Percentiles rank a stretch among this genome's conserved stretches.
These are phyloP conservation scores for Loxodonta africana DNA, from an alignment of 2,113 vertebrate species.

Conservation along the genomic window DNA sequence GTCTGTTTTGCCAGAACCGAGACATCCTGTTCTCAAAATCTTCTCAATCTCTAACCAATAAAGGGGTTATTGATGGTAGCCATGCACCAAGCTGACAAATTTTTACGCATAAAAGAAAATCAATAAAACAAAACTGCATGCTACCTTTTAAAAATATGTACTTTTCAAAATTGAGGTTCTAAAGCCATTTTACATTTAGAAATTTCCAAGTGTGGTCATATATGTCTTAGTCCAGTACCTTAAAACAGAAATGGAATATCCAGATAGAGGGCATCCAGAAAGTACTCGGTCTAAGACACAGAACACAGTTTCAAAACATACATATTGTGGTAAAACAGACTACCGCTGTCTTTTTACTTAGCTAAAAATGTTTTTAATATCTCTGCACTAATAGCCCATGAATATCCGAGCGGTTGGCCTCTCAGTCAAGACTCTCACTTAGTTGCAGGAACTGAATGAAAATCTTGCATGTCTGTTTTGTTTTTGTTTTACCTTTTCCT, in stretches of 20 bases:
- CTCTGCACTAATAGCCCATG: slow-evolving; percentile 4
- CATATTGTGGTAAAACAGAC: not conserved
- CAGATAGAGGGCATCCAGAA: slow-evolving; percentile 2
- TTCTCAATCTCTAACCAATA: not conserved
- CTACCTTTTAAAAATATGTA: not conserved
- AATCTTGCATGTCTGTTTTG: slow-evolving; percentile 28
- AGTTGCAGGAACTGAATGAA: not conserved
- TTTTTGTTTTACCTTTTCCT: not conserved
- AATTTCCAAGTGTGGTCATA: slow-evolving; percentile 30
- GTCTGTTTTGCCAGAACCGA: not conserved
- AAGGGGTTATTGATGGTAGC: not conserved
- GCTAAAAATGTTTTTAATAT: not conserved
- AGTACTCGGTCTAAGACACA: slow-evolving; percentile 1
- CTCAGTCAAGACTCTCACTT: not conserved
- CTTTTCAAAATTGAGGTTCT: slow-evolving; percentile 22
- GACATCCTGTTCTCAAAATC: not conserved
- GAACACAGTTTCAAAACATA: not conserved
- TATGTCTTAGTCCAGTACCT: not conserved
- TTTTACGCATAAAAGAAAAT: slow-evolving; percentile 62
- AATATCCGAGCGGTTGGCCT: slow-evolving; percentile 32
- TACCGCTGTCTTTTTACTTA: slow-evolving; percentile 38
- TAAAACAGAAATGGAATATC: not conserved
- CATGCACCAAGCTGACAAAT: not conserved
- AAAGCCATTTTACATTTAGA: slow-evolving; percentile 32
- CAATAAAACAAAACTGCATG: slow-evolving; percentile 44